phyloP scores from a whole-genome alignment of 2,113 vertebrate genomes.

The Delphinus delphis region DNA sequence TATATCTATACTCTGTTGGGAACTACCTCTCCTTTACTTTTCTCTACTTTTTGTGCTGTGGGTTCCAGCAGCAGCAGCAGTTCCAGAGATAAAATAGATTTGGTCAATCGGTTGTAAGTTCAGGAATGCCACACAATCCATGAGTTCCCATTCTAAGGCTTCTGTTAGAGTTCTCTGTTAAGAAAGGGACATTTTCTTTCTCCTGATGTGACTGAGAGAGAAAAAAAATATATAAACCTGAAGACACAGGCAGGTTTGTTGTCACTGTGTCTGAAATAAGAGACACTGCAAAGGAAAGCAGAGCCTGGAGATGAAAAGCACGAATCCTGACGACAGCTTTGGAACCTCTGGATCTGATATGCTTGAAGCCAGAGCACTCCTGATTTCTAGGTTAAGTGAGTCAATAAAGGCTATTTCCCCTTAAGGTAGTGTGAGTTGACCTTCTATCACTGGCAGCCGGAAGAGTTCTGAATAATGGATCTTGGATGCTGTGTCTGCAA shows the following conservation, averaged over 20 bases:
- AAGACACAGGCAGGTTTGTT: fast-evolving
- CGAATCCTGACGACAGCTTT: not conserved
- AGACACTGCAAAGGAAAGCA: not conserved
- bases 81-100: not conserved
- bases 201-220: not conserved
- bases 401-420: not conserved
- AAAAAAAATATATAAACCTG: not conserved
- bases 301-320: not conserved
- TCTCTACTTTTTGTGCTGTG: fast-evolving
- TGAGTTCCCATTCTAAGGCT: not conserved
- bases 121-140: fast-evolving
- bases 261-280: not conserved
- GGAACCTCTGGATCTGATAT: not conserved
- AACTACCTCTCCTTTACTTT: not conserved
- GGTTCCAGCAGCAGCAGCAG: not conserved
- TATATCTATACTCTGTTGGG: not conserved
- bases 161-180: fast-evolving
- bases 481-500: not conserved
- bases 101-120: not conserved
- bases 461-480: constrained; percentile 43
- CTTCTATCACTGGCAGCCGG: not conserved
- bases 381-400: not conserved
- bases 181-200: not conserved
- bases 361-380: not conserved
- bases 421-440: not conserved